Conservation (phyloP, 2,888 invertebrate genomes). For the Andrena haemorrhoa region DNA sequence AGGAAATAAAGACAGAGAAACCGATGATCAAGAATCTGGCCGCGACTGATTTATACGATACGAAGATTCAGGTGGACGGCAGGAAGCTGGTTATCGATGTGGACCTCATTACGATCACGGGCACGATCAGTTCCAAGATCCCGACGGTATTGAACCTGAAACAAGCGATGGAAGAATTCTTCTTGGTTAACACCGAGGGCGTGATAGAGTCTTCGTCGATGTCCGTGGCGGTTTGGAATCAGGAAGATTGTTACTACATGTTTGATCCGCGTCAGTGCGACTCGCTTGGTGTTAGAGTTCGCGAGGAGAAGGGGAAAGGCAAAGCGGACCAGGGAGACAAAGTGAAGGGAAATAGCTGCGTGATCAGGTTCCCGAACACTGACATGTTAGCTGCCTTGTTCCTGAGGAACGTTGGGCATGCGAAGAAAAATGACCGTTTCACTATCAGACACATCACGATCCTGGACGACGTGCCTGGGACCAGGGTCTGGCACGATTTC, state of each 20-base stretch:
- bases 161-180: constrained; percentile 79
- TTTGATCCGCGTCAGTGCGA: constrained; percentile 87
- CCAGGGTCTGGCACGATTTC: constrained; percentile 78
- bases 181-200: constrained; percentile 76
- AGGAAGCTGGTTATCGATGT: constrained; percentile 75
- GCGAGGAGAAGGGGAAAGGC: constrained; percentile 58
- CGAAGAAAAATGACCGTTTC: constrained; percentile 78
- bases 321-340: constrained; percentile 51
- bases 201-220: constrained; percentile 78
- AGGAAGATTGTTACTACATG: constrained; percentile 87
- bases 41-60: constrained; percentile 75
- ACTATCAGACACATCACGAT: constrained; percentile 74
- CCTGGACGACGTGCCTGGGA: constrained; percentile 77
- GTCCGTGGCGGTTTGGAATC: constrained; percentile 87
- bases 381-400: constrained; percentile 69
- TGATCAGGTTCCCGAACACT: constrained; percentile 74
- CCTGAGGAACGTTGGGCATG: constrained; percentile 72
- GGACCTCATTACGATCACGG: constrained; percentile 78
- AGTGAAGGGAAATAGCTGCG: constrained; percentile 78
- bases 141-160: constrained; percentile 74
- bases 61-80: constrained; percentile 69
- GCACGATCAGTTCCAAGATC: constrained; percentile 78
- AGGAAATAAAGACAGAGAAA: constrained; percentile 69
- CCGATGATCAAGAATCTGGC: constrained; percentile 75
- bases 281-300: constrained; percentile 76